Base-by-base conservation (phyloP, 1,140 invertebrate species). In the Dolichoris vasculosae region DNA sequence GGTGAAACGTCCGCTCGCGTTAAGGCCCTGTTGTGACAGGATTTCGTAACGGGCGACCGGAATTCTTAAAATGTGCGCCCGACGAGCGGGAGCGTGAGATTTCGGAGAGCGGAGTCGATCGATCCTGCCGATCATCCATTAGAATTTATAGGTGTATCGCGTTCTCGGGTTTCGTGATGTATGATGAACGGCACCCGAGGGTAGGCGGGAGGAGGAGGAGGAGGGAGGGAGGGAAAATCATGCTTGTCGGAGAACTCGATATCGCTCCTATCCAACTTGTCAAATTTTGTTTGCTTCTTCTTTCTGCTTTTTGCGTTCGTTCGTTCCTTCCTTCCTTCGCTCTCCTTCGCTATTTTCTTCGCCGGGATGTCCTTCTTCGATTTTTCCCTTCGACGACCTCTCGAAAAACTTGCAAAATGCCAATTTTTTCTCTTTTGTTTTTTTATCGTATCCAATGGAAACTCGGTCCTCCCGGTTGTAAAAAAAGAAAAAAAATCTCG, bases 21-120 rank as follows among this genome's bases (percentile, higher is more conserved):
- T 88, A 89, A 73, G 76, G 77, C 59, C 75, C 87, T 89, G 88
- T 88, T 90, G 87, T 91, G 88, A 89, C 88, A 89, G 86, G 87
- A 87, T 91, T 91, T 90, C 88, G 87, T 88, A 90, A 91, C 86
- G 88, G 87, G 73, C 67, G 87, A 55, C 59, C 84, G 71, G 86
- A 87, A 89, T 88, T 88, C 87, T 38, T 59, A 71, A 59, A 71
- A 87, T 69, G 84, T 83, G 76, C 59, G 77, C 32, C 20, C 78
- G 86, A 86, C 80, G 82, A 82, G 87, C 71, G 84, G 84, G 83
- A 91, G 86, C 89, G 88, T 90, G 87, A 90, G 89, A 90, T 89
- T 88, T 82, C 46, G 64, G 75, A 2, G 69, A 88, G 85, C 87
- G 26, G 40, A 38, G 69, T 77, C 81, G 83, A 88, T 89, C 86